Conservation (phyloP, 2,113 vertebrate species). For the Amia ocellicauda region DNA sequence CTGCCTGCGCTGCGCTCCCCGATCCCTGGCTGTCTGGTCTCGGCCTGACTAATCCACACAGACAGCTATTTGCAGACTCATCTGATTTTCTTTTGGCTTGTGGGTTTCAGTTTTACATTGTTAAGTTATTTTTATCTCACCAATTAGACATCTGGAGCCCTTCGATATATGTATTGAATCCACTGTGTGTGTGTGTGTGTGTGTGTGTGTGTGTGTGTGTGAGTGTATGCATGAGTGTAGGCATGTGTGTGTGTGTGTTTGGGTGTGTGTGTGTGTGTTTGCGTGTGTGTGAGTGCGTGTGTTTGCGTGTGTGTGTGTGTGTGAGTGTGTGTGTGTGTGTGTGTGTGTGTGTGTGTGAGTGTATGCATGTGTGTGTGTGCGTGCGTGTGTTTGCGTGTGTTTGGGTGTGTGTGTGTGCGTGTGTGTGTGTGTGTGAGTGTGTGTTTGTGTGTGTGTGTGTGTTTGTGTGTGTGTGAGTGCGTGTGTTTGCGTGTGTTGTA, state of each 20-base stretch:
- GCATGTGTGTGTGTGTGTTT: too few relatives aligned
- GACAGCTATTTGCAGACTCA: conserved; percentile 32
- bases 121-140: conserved; percentile 48
- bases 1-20: conserved; percentile 23
- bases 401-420: too few relatives aligned
- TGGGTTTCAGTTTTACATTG: conserved; percentile 27
- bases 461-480: too few relatives aligned
- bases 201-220: conserved; percentile 1
- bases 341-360: too few relatives aligned
- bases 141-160: conserved; percentile 57
- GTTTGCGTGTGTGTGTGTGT: too few relatives aligned
- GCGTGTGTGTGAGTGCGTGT: too few relatives aligned
- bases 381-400: too few relatives aligned
- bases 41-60: conserved; percentile 22
- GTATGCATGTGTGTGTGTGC: background rate
- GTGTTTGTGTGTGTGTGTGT: too few relatives aligned
- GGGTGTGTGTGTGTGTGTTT: too few relatives aligned
- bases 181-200: conserved; percentile 4
- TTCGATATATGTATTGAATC: conserved; percentile 29
- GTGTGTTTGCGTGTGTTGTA: too few relatives aligned
- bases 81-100: conserved; percentile 35
- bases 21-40: conserved; percentile 3
- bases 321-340: too few relatives aligned
- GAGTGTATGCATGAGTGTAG: conserved; percentile 8
- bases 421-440: too few relatives aligned